Percentiles rank a stretch among this genome's conserved stretches.
Conservation (phyloP, 1,140 invertebrate species). For the Charaxes varanes region DNA sequence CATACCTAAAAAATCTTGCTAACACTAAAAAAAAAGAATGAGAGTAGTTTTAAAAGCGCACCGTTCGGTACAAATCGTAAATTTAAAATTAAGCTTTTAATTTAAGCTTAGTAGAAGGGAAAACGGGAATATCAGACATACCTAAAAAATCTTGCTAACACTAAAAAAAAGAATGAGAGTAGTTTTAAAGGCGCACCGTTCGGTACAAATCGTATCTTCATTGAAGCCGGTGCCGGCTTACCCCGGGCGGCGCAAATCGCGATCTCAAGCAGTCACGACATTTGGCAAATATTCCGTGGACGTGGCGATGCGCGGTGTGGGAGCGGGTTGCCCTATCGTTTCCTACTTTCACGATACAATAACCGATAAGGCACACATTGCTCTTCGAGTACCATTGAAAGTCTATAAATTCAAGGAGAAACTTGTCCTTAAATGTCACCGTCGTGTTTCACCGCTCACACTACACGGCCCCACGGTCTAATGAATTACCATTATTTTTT, state of each 20-base stretch:
- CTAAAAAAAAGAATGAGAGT: conserved; percentile 7
- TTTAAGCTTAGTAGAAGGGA: no score
- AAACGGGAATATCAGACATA: not conserved
- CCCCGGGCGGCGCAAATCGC: conserved; percentile 64
- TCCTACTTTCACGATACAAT: conserved; percentile 68
- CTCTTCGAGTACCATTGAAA: conserved; percentile 35
- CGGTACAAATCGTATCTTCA: conserved; percentile 58
- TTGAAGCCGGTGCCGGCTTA: conserved; percentile 46
- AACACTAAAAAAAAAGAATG: no score
- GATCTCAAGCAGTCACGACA: conserved; percentile 70
- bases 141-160: conserved; percentile 2
- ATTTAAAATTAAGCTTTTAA: no score
- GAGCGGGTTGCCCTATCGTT: conserved; percentile 67
- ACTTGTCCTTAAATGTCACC: conserved; percentile 33
- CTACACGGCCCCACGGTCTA: not conserved
- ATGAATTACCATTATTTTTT: conserved; percentile 1
- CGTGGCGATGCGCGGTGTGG: conserved; percentile 58
- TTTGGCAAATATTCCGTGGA: conserved; percentile 68
- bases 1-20: no score
- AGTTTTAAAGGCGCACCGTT: conserved; percentile 53
- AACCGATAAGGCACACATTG: conserved; percentile 60
- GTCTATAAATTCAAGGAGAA: conserved; percentile 27
- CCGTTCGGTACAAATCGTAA: no score
- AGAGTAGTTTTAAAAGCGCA: no score
- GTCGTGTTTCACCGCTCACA: conserved; percentile 15